Evolutionary conservation across 1,140 invertebrate species (phyloP).

Genomic region (Tribolium castaneum): DNA sequence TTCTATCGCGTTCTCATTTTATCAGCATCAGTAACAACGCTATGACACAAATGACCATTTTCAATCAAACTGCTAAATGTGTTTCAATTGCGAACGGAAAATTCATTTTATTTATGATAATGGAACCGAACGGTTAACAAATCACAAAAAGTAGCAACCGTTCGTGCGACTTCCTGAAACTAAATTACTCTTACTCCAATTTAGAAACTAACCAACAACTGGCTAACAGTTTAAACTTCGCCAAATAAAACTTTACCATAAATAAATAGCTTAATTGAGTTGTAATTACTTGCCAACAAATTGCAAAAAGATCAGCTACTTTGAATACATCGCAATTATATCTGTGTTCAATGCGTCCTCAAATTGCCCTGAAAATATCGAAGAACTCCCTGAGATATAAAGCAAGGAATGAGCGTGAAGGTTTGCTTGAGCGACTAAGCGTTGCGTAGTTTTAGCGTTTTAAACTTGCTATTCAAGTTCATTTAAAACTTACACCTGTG

Average conservation of each 20-base stretch:
- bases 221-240: background rate
- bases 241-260: background rate
- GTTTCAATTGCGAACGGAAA: conserved; percentile 26
- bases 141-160: background rate
- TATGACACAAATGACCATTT: conserved; percentile 40
- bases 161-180: background rate
- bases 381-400: conserved; percentile 25
- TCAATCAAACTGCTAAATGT: conserved; percentile 33
- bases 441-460: conserved; percentile 32
- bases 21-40: conserved; percentile 38
- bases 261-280: background rate
- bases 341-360: background rate
- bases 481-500: conserved; percentile 38
- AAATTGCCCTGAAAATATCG: conserved; percentile 37
- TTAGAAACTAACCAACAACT: background rate
- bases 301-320: background rate
- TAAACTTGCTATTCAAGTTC: conserved; percentile 42
- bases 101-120: conserved; percentile 33
- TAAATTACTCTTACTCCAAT: background rate
- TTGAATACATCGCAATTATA: too few relatives aligned
- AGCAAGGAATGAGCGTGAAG: conserved; percentile 34
- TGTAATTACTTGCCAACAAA: background rate
- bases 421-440: conserved; percentile 15
- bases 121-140: background rate
- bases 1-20: conserved; percentile 32